Evolutionary conservation across 2,888 invertebrate genomes (phyloP), one percentile per base, ranked within the genome.

Genomic region (Aphodius sticticus): DNA sequence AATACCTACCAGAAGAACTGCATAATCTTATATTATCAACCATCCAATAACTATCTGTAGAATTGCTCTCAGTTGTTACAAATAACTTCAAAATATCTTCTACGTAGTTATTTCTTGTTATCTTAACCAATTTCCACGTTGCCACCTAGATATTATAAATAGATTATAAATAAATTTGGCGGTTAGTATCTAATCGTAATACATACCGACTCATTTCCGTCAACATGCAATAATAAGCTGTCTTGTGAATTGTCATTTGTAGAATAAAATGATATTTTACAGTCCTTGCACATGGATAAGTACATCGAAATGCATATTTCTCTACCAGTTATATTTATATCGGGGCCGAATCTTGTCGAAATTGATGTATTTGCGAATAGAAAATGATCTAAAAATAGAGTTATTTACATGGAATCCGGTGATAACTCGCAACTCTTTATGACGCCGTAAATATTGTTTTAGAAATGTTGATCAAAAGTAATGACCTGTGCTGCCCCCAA

Each of bases 21-120:
- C 88, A 88, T 53, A 87, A 83, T 82, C 88, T 84, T 16, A 88
- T 84, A 77, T 87, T 84, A 82, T 88, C 88, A 37, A 88, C 84
- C 0, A 86, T 88, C 88, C 88, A 88, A 84, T 87, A 88, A 36
- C 86, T 87, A 76, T 84, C 80, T 35, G 79, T 78, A 69, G 77
- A 69, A 7, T 83, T 83, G 76, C 85, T 85, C 81, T 83, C 84
- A 3, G 88, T 88, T 84, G 88, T 85, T 1, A 88, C 85, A 81
- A 87, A 88, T 77, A 88, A 79, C 81, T 87, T 86, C 16, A 87
- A 72, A 79, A 84, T 84, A 75, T 85, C 84, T 6, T 82, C 77
- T 69, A 81, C 77, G n/a, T 87, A 82, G 78, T 88, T 85, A 80
- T 86, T 84, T 38, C 86, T 84, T 79, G 85, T 84, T 36, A 88